Percentiles rank a stretch among this genome's conserved stretches.
Evolutionary conservation across 2,797 vertebrate genomes (phyloP).

Genomic region (Picus viridis): DNA sequence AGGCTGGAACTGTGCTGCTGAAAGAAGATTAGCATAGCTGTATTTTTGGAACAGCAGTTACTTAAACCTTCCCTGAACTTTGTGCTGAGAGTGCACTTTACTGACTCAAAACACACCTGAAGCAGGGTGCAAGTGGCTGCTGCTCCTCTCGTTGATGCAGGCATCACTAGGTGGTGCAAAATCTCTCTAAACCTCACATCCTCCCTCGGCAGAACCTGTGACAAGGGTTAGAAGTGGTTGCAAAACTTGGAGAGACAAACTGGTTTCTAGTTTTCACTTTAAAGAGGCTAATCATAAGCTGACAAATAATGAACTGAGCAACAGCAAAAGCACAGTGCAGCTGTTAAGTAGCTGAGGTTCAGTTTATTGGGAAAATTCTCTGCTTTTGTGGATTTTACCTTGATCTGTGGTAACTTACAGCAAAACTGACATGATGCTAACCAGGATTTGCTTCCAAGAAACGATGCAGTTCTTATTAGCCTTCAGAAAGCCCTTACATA

Average conservation of each 20-base stretch:
- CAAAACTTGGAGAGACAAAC: background rate
- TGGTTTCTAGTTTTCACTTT: background rate
- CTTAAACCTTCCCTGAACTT: background rate
- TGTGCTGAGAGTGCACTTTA: background rate
- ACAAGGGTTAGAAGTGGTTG: background rate
- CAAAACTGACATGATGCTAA: background rate
- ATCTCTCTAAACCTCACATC: background rate
- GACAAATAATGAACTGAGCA: background rate
- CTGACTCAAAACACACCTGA: background rate
- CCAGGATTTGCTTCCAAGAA: background rate
- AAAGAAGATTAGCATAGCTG: background rate
- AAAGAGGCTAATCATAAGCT: background rate
- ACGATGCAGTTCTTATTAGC: fast-evolving
- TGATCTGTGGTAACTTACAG: background rate
- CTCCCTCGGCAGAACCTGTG: background rate
- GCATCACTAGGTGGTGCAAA: background rate
- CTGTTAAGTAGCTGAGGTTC: background rate
- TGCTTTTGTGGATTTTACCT: background rate
- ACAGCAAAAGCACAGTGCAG: background rate
- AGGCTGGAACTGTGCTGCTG: background rate
- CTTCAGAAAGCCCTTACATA: background rate
- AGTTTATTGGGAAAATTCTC: background rate
- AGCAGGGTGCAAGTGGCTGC: background rate
- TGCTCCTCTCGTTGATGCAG: background rate
- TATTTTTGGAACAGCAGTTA: background rate